phyloP scores from a whole-genome alignment of 1,140 invertebrate species.

The Seison nebaliae region DNA sequence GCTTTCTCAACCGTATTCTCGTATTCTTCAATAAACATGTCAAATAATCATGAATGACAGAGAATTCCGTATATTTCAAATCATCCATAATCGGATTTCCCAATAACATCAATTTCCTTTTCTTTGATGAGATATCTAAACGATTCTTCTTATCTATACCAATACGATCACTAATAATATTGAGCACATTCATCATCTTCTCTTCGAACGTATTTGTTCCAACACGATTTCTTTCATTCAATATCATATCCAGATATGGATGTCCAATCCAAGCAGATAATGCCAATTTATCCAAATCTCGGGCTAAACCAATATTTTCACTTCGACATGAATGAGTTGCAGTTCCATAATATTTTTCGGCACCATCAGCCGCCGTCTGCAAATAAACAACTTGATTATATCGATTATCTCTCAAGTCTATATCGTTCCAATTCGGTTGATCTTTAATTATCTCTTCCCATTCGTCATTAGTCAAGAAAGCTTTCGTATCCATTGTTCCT shows the following conservation, averaged over 20 bases:
- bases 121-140: slow-evolving; percentile 4
- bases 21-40: slow-evolving; percentile 4
- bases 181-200: slow-evolving; percentile 1
- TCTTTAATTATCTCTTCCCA: slow-evolving; percentile 61
- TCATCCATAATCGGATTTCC: background rate
- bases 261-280: slow-evolving; percentile 59
- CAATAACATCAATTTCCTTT: slow-evolving; percentile 5
- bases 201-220: slow-evolving; percentile 2
- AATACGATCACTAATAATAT: slow-evolving; percentile 2
- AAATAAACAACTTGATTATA: slow-evolving; percentile 53
- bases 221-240: too few species aligned
- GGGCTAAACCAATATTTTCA: slow-evolving; percentile 55
- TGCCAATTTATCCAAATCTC: slow-evolving; percentile 58
- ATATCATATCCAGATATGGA: slow-evolving; percentile 39
- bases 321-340: slow-evolving; percentile 36
- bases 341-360: slow-evolving; percentile 77
- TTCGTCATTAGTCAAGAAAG: slow-evolving; percentile 60
- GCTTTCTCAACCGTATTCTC: slow-evolving; percentile 5
- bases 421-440: slow-evolving; percentile 61
- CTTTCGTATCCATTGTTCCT: slow-evolving; percentile 84
- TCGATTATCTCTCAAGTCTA: slow-evolving; percentile 73
- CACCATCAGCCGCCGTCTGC: slow-evolving; percentile 66
- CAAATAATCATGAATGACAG: slow-evolving; percentile 8
- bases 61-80: slow-evolving; percentile 5
- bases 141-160: slow-evolving; percentile 1